Evolutionary conservation across 53 echinoderm and acorn worm genomes (phyloP), one percentile per base, ranked within the genome.

Genomic region (Zoroaster sp.): DNA sequence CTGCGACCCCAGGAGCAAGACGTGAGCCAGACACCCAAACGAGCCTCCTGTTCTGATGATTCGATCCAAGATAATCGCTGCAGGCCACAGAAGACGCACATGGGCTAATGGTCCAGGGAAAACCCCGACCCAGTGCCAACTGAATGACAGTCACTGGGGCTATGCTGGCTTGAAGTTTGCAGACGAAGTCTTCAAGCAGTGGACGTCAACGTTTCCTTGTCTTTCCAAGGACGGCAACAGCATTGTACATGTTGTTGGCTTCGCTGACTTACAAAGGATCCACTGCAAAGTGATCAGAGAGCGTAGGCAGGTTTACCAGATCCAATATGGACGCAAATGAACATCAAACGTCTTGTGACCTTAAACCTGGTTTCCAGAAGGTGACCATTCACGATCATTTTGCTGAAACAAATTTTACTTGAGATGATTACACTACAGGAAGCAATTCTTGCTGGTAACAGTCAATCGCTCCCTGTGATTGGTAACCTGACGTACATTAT

Each of bases 381-480:
- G n/a, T n/a, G n/a, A n/a, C n/a, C n/a, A n/a, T n/a, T n/a, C n/a
- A n/a, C n/a, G n/a, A n/a, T n/a, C n/a, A 15, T 44, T 4, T 59
- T 93, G n/a, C 65, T 92, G 67, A 92, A 92, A 47, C 70, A 44
- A 45, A 83, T 63, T 52, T 67, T 83, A 45, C 89, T 92, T 43
- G 93, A 92, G 59, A 75, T 89, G 76, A 76, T 92, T n/a, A 18
- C 71, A 31, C 15, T 92, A 1, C 75, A 83, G 41, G 40, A 87
- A 9, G 69, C 88, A 21, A 33, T 53, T 46, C 72, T 88, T 2
- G 70, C 71, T 23, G 80, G 73, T 8, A 34, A 20, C 35, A 80
- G 72, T 35, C 72, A 82, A 31, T 20, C 73, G 5, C 43, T 92
- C 4, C 68, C 54, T 2, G 66, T 92, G 23, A 59, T 89, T 39